These are phyloP conservation scores for Vipera latastei DNA, from an alignment of 2,797 vertebrate genomes.

Conservation along the genomic window DNA sequence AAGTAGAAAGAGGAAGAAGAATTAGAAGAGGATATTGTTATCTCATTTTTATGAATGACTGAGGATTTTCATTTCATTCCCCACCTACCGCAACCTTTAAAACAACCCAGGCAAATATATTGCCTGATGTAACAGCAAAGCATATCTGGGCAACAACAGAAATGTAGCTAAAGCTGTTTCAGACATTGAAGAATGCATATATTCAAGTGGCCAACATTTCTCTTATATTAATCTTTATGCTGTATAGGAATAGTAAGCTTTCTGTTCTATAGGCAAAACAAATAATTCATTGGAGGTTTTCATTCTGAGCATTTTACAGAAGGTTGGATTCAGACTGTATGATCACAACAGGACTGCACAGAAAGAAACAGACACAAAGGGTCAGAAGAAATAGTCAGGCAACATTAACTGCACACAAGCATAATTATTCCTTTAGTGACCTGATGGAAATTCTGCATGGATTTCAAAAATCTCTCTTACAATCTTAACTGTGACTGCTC, in stretches of 20 bases:
- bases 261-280: conserved; percentile 26
- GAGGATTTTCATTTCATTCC: conserved; percentile 55
- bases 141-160: conserved; percentile 57
- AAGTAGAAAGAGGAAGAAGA: not conserved
- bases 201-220: not conserved
- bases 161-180: conserved; percentile 58
- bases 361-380: conserved; percentile 50
- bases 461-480: conserved; percentile 32
- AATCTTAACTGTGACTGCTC: conserved; percentile 15
- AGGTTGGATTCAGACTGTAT: conserved; percentile 45
- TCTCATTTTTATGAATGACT: conserved; percentile 33
- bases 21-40: conserved; percentile 28
- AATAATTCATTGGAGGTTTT: conserved; percentile 34
- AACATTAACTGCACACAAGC: conserved; percentile 64
- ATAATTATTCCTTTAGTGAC: conserved; percentile 60
- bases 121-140: conserved; percentile 61
- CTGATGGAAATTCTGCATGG: conserved; percentile 54
- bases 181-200: conserved; percentile 39
- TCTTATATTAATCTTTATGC: conserved; percentile 30
- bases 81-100: conserved; percentile 39
- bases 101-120: conserved; percentile 58
- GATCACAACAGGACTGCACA: conserved; percentile 56
- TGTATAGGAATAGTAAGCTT: conserved; percentile 23
- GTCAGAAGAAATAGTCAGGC: conserved; percentile 48
- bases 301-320: conserved; percentile 37